phyloP scores from a whole-genome alignment of 2,113 vertebrate genomes.

The Pelmatolapia mariae region DNA sequence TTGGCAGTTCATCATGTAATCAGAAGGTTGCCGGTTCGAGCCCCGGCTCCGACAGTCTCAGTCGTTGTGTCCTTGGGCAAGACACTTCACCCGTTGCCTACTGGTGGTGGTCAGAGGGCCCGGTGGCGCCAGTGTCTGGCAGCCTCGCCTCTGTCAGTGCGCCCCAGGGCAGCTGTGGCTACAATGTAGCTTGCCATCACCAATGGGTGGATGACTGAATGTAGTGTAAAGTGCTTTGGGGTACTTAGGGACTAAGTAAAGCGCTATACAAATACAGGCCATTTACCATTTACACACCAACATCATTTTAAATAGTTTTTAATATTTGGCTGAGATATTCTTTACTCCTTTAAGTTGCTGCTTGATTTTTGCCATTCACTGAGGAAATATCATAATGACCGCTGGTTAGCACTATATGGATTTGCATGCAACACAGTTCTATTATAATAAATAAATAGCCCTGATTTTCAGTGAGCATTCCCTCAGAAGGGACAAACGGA shows the following conservation, averaged over 20 bases:
- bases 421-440: not conserved
- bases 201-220: fast-evolving
- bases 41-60: fast-evolving
- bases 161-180: fast-evolving
- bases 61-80: not conserved
- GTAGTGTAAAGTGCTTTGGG: not conserved
- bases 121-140: fast-evolving
- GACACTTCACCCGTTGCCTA: not conserved
- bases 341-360: not conserved
- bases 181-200: not conserved
- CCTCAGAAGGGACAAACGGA: not conserved
- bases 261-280: not conserved
- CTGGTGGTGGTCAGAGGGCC: not conserved
- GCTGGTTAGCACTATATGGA: not conserved
- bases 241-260: not conserved
- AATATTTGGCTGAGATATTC: not conserved
- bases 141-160: not conserved
- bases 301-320: not conserved
- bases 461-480: not conserved
- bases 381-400: not conserved
- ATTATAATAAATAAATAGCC: not conserved
- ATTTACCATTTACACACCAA: not conserved
- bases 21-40: not conserved
- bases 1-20: not conserved
- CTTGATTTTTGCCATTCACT: not conserved